Evolutionary conservation across 2,888 invertebrate genomes (phyloP), one percentile per base, ranked within the genome.

Genomic region (Yponomeuta plumbellus): DNA sequence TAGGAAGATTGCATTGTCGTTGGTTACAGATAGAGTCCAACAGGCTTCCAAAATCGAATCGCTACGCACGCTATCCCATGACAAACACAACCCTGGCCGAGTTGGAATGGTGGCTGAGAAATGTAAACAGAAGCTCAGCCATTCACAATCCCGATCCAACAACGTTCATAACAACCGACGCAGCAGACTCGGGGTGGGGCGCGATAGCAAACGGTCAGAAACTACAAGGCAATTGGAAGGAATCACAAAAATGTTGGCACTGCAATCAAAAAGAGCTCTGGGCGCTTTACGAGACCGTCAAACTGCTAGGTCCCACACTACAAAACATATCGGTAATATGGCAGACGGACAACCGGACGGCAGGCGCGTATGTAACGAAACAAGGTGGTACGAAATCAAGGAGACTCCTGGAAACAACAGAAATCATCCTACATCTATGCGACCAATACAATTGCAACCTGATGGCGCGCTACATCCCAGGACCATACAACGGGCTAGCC

Each of bases 261-360:
- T 67, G 26, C 66, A 70, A 70, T 67, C 58, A 64, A 11, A 70
- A 70, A 56, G 68, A 68, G 23, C 58, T 70, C 58, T 68, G 23
- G 66, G 66, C 67, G 39, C 68, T 70, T 11, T 21, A 65, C n/a
- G 56, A 68, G 26, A 66, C 62, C 2, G 52, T 69, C 39, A 65
- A 63, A n/a, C 22, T 21, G n/a, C 62, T 66, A 23, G 61, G 52
- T 5, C 26, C 23, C 10, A 22, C 11, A 23, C 61, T 67, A 23
- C 13, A 39, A 44, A 59, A 66, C 13, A 52, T 62, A 20, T 58
- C 64, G 11, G 59, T 68, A 17, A 39, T 68, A 20, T 17, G 70
- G 3, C 72, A 73, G 20, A 66, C 71, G 26, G 73, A 72, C 71
- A 72, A 71, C 57, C 64, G 65, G 17, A 68, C 73, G 2, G 64